These are phyloP conservation scores for Drosophila pachea DNA, from an alignment of 1,140 invertebrate species.

Conservation along the genomic window DNA sequence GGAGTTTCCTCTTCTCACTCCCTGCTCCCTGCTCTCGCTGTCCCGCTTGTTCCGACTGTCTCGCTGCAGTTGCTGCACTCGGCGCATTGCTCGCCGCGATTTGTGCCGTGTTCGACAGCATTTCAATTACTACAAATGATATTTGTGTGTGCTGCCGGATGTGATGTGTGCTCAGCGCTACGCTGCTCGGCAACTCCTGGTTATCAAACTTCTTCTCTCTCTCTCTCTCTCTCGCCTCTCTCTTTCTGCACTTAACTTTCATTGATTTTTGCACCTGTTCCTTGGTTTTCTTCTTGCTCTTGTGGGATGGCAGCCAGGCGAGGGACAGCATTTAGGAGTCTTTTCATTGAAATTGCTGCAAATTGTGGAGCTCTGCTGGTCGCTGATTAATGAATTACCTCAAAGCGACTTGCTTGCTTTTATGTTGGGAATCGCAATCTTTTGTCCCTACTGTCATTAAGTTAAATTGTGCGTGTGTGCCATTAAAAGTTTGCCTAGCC, in stretches of 20 bases:
- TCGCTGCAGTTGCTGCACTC: background rate
- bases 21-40: slow-evolving; percentile 1
- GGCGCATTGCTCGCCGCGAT: slow-evolving; percentile 27
- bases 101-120: slow-evolving; percentile 65
- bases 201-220: slow-evolving; percentile 25
- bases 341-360: slow-evolving; percentile 40
- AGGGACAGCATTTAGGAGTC: slow-evolving; percentile 15
- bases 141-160: slow-evolving; percentile 43
- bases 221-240: background rate
- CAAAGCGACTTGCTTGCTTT: slow-evolving; percentile 70
- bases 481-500: slow-evolving; percentile 61
- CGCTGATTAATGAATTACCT: slow-evolving; percentile 70
- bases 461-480: slow-evolving; percentile 64
- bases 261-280: slow-evolving; percentile 62
- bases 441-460: slow-evolving; percentile 66
- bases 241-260: slow-evolving; percentile 56
- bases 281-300: slow-evolving; percentile 15
- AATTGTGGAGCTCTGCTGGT: slow-evolving; percentile 39
- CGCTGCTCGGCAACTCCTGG: slow-evolving; percentile 13
- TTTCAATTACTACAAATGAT: slow-evolving; percentile 76
- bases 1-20: slow-evolving; percentile 8
- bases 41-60: background rate
- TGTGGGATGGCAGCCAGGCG: slow-evolving; percentile 42
- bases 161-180: slow-evolving; percentile 17
- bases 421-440: slow-evolving; percentile 63